Conservation (phyloP, 2,888 invertebrate species). For the Cataglyphis albicans region DNA sequence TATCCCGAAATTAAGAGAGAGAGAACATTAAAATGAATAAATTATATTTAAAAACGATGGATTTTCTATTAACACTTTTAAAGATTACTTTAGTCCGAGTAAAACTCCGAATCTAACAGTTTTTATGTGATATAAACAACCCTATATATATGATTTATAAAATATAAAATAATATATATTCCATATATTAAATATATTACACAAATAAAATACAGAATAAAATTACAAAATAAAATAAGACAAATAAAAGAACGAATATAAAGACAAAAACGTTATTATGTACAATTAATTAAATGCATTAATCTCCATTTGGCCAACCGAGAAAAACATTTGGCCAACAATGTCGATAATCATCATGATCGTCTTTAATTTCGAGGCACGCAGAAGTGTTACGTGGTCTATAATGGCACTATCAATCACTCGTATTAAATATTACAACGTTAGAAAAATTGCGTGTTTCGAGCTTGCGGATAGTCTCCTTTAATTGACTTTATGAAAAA, state of each 20-base stretch:
- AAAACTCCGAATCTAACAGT: slow-evolving; percentile 8
- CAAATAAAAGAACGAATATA: slow-evolving; percentile 10
- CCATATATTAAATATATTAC: slow-evolving; percentile 20
- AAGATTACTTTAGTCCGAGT: not conserved
- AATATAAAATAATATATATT: slow-evolving; percentile 4
- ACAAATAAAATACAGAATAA: slow-evolving; percentile 1
- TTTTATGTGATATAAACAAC: not conserved
- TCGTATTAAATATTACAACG: slow-evolving; percentile 76
- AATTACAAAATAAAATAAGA: not conserved
- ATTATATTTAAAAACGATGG: not conserved
- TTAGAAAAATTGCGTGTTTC: slow-evolving; percentile 76
- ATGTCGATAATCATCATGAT: slow-evolving; percentile 36
- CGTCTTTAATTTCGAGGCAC: slow-evolving; percentile 66
- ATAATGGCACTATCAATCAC: slow-evolving; percentile 77
- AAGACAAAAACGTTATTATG: slow-evolving; percentile 20
- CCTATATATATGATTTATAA: slow-evolving; percentile 2
- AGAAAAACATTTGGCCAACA: slow-evolving; percentile 50
- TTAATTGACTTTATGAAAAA: slow-evolving; percentile 76
- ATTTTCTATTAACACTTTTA: slow-evolving; percentile 5
- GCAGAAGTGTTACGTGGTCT: slow-evolving; percentile 75
- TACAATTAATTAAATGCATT: slow-evolving; percentile 40
- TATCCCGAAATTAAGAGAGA: slow-evolving; percentile 10
- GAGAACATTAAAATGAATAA: not conserved
- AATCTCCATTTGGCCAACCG: slow-evolving; percentile 31
- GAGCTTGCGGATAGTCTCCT: slow-evolving; percentile 76